These are phyloP conservation scores for Drosophila hamatofila DNA, from an alignment of 2,888 invertebrate genomes.

Conservation along the genomic window DNA sequence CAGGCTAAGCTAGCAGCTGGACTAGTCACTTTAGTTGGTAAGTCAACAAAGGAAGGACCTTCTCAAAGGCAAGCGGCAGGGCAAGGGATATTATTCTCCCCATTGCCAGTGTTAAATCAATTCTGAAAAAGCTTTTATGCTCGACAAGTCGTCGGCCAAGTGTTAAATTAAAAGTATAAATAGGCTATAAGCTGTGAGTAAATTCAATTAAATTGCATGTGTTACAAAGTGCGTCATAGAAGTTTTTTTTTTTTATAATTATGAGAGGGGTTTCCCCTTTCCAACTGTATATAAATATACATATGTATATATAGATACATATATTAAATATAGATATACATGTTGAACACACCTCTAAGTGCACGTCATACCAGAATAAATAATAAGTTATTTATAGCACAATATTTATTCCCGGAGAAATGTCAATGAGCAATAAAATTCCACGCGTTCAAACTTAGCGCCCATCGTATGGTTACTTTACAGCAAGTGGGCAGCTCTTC, in stretches of 20 bases:
- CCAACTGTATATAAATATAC: not conserved
- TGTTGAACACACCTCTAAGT: not conserved
- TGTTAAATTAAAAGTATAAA: slow-evolving; percentile 5
- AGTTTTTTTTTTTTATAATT: not conserved
- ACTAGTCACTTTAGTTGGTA: not conserved
- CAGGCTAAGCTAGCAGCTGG: not conserved
- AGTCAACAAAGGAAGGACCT: slow-evolving; percentile 6
- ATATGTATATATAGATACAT: not conserved
- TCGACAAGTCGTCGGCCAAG: not conserved
- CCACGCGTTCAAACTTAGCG: slow-evolving; percentile 29
- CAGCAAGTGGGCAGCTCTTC: slow-evolving; percentile 37
- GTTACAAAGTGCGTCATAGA: not conserved
- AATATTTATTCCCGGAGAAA: not conserved
- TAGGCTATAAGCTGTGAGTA: slow-evolving; percentile 3
- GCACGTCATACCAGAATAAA: not conserved
- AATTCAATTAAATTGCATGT: not conserved
- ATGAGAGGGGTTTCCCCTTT: not conserved
- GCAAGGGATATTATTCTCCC: not conserved
- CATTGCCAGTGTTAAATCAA: slow-evolving; percentile 9
- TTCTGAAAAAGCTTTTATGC: slow-evolving; percentile 2
- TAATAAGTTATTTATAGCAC: not conserved
- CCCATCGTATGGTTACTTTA: not conserved
- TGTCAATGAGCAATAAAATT: not conserved
- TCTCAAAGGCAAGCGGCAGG: not conserved
- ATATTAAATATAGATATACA: not conserved